Evolutionary conservation across 2,113 vertebrate species (phyloP), one percentile per base, ranked within the genome.

Genomic region (Rhinoderma darwinii): DNA sequence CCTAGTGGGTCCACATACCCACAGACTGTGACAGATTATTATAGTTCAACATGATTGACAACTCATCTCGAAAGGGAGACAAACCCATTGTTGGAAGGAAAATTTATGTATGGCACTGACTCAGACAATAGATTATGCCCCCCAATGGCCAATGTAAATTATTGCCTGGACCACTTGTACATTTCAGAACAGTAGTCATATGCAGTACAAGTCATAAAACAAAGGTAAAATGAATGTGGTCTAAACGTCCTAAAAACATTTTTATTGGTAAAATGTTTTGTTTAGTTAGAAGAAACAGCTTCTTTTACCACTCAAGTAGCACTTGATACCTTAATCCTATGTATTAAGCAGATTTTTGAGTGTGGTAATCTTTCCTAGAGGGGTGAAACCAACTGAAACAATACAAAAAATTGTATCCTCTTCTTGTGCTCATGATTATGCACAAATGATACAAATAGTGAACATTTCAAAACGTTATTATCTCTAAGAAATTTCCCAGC

Each of bases 261-360:
- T 59, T 2, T 59, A n/a, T 59, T n/a, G 27, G 61, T n/a, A 30
- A n/a, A n/a, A n/a, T n/a, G n/a, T n/a, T n/a, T n/a, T n/a, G n/a
- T n/a, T n/a, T n/a, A 66, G n/a, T 66, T 66, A 27, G 61, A n/a
- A 66, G n/a, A 66, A 32, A 27, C 30, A 32, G 61, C 27, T 66
- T 66, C 27, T 32, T 66, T 66, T 66, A n/a, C 61, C 72, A 39
- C 37, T 74, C 5, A 74, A 74, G 72, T 74, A 41, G 18, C 72
- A 39, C 20, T 74, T 74, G 43, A 77, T 77, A 51, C 22, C 27
- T 35, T 35, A 35, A 75, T 51, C 44, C 43, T 35, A 17, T 22
- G 32, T 54, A 32, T 51, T 77, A 77, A 51, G n/a, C 37, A 39
- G 44, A 32, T 77, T 51, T 77, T 32, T 77, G n/a, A 54, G 54